Conservation (phyloP, 2,113 vertebrate species). For the Pachycephala philippinensis region DNA sequence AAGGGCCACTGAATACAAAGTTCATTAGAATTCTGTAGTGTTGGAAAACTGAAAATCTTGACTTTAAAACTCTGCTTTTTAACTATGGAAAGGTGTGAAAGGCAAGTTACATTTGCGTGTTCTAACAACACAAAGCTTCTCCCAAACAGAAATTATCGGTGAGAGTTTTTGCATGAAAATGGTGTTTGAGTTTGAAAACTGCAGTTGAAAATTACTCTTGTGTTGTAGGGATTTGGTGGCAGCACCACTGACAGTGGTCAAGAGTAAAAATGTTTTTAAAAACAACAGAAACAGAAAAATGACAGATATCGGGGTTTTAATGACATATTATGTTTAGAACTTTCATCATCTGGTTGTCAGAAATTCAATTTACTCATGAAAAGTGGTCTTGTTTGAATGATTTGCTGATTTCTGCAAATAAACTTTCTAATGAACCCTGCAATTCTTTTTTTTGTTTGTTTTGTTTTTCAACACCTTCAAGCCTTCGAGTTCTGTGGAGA, state of each 20-base stretch:
- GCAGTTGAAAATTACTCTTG: background rate
- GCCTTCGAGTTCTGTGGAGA: slow-evolving; percentile 91
- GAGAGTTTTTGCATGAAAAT: background rate
- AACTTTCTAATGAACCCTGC: background rate
- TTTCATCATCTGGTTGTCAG: background rate
- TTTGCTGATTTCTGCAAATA: background rate
- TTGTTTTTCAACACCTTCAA: slow-evolving; percentile 56
- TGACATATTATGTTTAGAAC: background rate
- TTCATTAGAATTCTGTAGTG: background rate
- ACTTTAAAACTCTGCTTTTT: background rate
- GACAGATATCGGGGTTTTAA: background rate
- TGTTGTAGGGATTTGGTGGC: background rate
- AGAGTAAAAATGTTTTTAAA: background rate
- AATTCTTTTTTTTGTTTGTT: background rate
- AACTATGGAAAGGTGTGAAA: background rate
- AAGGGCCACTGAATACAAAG: background rate
- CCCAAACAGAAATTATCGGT: background rate
- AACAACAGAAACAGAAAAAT: background rate
- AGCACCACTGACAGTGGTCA: background rate
- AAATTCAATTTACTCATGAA: background rate
- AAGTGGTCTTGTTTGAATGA: background rate
- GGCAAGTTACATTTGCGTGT: background rate
- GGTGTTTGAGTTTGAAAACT: background rate
- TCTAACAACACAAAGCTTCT: background rate
- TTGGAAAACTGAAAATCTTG: background rate